A percentile compares a stretch with the other conserved stretches of the same genome.
phyloP scores from a whole-genome alignment of 2,113 vertebrate genomes.

The Uria aalge region DNA sequence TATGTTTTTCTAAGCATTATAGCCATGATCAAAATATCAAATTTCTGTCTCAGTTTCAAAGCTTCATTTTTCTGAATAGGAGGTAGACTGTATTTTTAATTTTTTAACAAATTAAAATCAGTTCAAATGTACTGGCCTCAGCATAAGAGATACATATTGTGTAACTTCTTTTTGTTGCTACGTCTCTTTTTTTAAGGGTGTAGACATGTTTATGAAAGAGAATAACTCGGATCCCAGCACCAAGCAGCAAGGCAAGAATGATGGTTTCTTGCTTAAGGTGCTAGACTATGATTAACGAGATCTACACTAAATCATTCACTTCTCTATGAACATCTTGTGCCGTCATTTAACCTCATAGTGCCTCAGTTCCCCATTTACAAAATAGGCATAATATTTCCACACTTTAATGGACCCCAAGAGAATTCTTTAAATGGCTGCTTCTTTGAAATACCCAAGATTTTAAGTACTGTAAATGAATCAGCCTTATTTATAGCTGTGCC shows the following conservation, averaged over 20 bases:
- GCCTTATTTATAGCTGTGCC: neutral
- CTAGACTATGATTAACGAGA: neutral
- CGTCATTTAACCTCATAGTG: neutral
- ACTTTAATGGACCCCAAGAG: neutral
- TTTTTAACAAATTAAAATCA: conserved; percentile 45
- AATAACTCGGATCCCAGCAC: neutral
- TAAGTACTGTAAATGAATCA: conserved; percentile 2
- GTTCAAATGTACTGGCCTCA: neutral
- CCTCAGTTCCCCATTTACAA: neutral
- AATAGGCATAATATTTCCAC: neutral
- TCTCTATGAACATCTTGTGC: neutral
- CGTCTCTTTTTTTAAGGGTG: neutral
- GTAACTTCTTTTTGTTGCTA: neutral
- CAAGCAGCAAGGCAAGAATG: neutral
- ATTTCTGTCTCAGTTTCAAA: conserved; percentile 59
- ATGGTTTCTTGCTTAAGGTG: neutral
- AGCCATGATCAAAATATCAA: neutral
- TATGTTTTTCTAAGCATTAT: conserved; percentile 55
- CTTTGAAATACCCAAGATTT: conserved; percentile 29
- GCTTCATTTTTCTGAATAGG: conserved; percentile 2
- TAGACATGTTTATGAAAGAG: neutral
- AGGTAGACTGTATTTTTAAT: conserved; percentile 25
- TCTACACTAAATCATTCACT: neutral
- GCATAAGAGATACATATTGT: neutral
- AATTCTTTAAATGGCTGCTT: neutral